Evolutionary conservation across 2,888 invertebrate genomes (phyloP).

Genomic region (Drosophila pseudotalamancana): DNA sequence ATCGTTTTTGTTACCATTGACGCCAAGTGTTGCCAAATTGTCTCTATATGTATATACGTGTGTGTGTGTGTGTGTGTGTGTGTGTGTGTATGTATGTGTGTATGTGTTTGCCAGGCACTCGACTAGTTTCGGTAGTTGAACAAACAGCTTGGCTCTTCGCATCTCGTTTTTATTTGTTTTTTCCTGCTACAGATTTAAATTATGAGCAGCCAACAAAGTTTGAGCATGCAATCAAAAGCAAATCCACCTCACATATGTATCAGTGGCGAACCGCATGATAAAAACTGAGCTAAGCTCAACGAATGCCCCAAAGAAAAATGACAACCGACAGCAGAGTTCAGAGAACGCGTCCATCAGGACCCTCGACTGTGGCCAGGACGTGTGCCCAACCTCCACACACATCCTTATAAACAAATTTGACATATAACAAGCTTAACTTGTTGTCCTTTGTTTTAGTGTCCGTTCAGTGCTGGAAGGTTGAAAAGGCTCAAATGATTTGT

Average conservation of each 20-base stretch:
- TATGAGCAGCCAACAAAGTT: conserved; percentile 37
- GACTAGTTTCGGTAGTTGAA: conserved; percentile 46
- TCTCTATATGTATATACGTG: conserved; percentile 7
- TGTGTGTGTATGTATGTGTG: conserved; percentile 7
- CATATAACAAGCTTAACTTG: conserved; percentile 76
- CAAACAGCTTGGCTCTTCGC: conserved; percentile 20
- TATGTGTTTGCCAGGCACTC: conserved; percentile 55
- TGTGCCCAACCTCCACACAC: conserved; percentile 31
- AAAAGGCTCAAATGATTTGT: conserved; percentile 65
- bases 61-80: conserved; percentile 11
- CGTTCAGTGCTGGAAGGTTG: conserved; percentile 12
- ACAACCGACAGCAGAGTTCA: conserved; percentile 40
- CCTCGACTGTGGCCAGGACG: conserved; percentile 20
- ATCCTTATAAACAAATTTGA: conserved; percentile 69
- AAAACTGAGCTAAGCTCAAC: conserved; percentile 43
- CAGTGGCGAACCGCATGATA: conserved; percentile 31
- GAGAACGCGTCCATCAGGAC: conserved; percentile 38
- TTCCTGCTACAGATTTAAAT: conserved; percentile 35
- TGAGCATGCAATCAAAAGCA: conserved; percentile 43
- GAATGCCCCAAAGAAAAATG: conserved; percentile 46
- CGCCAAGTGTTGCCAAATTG: conserved; percentile 62
- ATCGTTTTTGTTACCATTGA: conserved; percentile 69
- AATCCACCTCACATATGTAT: conserved; percentile 39
- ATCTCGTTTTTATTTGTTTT: conserved; percentile 4
- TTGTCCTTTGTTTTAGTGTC: conserved; percentile 51